These are phyloP conservation scores for Pseudochirops cupreus DNA, from an alignment of 2,797 vertebrate species.

Conservation along the genomic window DNA sequence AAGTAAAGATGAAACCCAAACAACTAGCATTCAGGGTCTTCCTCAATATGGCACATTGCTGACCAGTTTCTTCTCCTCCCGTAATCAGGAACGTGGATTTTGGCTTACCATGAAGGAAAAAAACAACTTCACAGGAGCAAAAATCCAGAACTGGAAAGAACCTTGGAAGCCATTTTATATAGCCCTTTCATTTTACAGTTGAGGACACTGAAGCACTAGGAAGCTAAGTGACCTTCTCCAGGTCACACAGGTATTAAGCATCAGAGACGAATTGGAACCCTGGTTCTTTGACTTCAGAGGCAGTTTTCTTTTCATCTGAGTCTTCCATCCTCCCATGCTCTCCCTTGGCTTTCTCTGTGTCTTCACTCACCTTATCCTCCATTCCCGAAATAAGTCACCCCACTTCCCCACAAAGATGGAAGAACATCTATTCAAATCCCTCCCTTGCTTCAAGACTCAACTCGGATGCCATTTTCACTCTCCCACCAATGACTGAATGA, in stretches of 20 bases:
- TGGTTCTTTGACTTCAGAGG: not conserved
- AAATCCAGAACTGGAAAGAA: not conserved
- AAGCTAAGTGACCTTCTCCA: not conserved
- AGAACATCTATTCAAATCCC: not conserved
- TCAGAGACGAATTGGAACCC: not conserved
- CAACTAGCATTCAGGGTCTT: not conserved
- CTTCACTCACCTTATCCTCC: not conserved
- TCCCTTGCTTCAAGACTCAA: not conserved
- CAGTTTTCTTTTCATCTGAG: not conserved
- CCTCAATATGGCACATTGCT: not conserved
- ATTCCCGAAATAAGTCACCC: not conserved
- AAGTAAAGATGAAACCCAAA: not conserved
- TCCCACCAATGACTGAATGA: not conserved
- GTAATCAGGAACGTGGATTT: not conserved
- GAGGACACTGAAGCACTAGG: not conserved
- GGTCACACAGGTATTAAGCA: not conserved
- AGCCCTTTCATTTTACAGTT: not conserved
- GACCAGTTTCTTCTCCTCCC: not conserved
- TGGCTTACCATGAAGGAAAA: not conserved
- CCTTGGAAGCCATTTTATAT: not conserved
- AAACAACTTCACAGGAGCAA: not conserved
- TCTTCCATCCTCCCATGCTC: not conserved
- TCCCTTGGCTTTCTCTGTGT: not conserved
- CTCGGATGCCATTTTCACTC: not conserved
- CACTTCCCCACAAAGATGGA: not conserved